These are phyloP conservation scores for Sterrhoptilus dennistouni DNA, from an alignment of 2,113 vertebrate species.

Conservation along the genomic window DNA sequence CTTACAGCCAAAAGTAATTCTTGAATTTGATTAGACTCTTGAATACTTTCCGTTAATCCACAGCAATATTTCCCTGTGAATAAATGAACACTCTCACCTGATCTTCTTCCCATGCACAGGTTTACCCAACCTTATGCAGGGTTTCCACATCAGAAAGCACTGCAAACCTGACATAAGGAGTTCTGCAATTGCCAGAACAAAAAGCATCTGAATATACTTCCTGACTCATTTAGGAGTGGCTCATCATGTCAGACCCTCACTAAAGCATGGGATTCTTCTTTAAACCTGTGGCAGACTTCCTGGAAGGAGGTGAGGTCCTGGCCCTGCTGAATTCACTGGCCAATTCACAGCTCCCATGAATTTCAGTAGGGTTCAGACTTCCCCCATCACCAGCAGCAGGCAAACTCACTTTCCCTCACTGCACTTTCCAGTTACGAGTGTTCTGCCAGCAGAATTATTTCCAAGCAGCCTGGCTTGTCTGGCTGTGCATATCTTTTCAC, in stretches of 20 bases:
- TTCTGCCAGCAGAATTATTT: not conserved
- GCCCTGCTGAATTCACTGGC: not conserved
- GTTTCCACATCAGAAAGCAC: not conserved
- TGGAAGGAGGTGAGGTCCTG: not conserved
- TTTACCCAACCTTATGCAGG: not conserved
- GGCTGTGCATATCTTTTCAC: not conserved
- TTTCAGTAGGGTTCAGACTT: not conserved
- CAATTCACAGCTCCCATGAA: not conserved
- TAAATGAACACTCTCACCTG: not conserved
- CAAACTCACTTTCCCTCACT: not conserved
- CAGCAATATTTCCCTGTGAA: not conserved
- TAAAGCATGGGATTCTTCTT: not conserved
- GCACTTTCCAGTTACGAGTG: not conserved
- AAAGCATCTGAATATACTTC: not conserved
- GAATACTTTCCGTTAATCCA: not conserved
- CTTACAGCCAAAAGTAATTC: not conserved
- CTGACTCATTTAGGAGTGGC: not conserved
- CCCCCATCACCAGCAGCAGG: not conserved
- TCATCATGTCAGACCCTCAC: rapidly evolving
- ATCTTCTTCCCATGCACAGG: not conserved
- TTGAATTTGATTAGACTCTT: not conserved
- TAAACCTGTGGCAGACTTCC: not conserved
- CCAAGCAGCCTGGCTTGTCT: not conserved
- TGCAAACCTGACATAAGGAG: not conserved
- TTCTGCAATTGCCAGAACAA: not conserved